Conservation (phyloP, 2,797 vertebrate species). For the Hephaestus fuliginosus region DNA sequence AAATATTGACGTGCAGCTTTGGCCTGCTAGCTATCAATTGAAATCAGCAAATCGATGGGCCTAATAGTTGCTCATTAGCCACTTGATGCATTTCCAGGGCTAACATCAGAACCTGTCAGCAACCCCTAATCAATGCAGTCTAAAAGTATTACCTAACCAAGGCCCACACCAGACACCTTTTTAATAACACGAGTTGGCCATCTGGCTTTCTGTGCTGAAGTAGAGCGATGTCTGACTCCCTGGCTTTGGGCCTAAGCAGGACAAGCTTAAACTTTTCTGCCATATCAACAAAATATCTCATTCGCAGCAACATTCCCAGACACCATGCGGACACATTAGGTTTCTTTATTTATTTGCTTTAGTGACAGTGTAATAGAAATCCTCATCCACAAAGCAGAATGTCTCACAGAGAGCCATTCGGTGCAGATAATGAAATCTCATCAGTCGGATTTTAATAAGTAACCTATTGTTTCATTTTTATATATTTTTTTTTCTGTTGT, state of each 20-base stretch:
- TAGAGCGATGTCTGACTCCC: constrained; percentile 13
- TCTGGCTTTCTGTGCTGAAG: constrained; percentile 53
- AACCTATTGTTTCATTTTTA: constrained; percentile 60
- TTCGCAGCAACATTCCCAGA: constrained; percentile 32
- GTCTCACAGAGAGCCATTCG: constrained; percentile 46
- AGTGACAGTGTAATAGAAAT: constrained; percentile 32
- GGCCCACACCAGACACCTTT: constrained; percentile 73
- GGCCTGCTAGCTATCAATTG: constrained; percentile 94
- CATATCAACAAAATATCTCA: constrained; percentile 47
- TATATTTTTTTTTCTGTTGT: constrained; percentile 26
- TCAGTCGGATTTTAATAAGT: constrained; percentile 64
- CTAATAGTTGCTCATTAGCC: constrained; percentile 97
- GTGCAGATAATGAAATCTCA: constrained; percentile 58
- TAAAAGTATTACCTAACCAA: constrained; percentile 90
- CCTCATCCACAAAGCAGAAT: constrained; percentile 27
- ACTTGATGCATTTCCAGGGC: constrained; percentile 92
- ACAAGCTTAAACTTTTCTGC: constrained; percentile 28
- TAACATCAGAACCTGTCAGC: constrained; percentile 87
- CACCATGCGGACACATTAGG: constrained; percentile 17
- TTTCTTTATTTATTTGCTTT: constrained; percentile 40
- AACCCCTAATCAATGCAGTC: constrained; percentile 89
- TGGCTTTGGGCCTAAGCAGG: constrained; percentile 11
- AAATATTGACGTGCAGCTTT: constrained; percentile 94
- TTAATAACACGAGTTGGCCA: constrained; percentile 74
- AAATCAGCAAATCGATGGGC: constrained; percentile 96